Conservation (phyloP, 2,888 invertebrate genomes). For the Synanthedon andrenaeformis region DNA sequence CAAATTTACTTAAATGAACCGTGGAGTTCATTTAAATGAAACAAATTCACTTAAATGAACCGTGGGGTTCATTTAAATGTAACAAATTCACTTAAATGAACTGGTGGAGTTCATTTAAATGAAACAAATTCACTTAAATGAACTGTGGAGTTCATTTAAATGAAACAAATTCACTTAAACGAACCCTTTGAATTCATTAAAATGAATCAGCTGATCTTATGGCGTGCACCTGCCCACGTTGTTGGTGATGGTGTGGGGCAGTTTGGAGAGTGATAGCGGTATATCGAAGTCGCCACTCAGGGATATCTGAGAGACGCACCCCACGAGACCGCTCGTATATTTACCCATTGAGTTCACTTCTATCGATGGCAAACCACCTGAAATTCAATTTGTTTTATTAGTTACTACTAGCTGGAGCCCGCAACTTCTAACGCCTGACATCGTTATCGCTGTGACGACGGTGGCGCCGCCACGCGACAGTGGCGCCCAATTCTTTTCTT, state of each 20-base stretch:
- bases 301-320: conserved; percentile 86
- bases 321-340: conserved; percentile 80
- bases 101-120: no score
- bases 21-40: no score
- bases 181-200: conserved; percentile 13
- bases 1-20: conserved; percentile 17
- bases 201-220: conserved; percentile 21
- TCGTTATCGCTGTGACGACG: no score
- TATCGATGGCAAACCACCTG: conserved; percentile 86
- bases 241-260: conserved; percentile 72
- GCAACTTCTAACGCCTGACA: no score
- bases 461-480: no score
- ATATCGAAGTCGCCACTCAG: conserved; percentile 84
- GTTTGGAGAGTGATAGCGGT: conserved; percentile 75
- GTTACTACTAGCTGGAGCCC: no score
- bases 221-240: conserved; percentile 61
- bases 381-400: conserved; percentile 11
- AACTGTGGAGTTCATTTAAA: no score
- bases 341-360: conserved; percentile 76
- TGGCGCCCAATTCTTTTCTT: no score
- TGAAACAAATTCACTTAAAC: conserved; percentile 16
- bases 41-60: background rate
- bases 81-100: conserved; percentile 7
- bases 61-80: conserved; percentile 1
- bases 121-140: no score